Conservation (phyloP, 2,888 invertebrate genomes). For the Cheilosia vulpina region DNA sequence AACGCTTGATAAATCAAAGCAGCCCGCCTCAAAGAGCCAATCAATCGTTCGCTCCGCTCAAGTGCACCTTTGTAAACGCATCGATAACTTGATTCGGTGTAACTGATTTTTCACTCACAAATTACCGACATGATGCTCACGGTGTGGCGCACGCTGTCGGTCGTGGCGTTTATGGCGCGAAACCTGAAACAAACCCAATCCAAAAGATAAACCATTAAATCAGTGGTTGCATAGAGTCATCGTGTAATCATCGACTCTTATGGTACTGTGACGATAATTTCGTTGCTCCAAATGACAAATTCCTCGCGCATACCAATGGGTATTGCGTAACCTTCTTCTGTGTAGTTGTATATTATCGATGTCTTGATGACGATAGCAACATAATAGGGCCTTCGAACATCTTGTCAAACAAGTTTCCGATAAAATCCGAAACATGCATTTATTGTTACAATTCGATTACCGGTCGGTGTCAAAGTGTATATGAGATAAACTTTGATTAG, state of each 20-base stretch:
- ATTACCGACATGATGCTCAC: conserved; percentile 38
- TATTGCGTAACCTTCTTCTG: conserved; percentile 13
- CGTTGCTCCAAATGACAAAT: conserved; percentile 15
- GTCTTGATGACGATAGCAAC: not conserved
- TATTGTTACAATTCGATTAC: conserved; percentile 8
- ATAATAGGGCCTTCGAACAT: conserved; percentile 5
- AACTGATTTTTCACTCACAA: conserved; percentile 34
- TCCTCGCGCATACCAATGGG: conserved; percentile 24
- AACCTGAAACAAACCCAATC: conserved; percentile 41
- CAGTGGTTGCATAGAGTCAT: conserved; percentile 3
- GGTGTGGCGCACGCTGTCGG: conserved; percentile 7
- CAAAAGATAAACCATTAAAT: conserved; percentile 21
- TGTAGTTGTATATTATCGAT: not conserved
- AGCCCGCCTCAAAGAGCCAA: conserved; percentile 29
- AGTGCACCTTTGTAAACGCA: conserved; percentile 39
- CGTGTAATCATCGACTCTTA: conserved; percentile 40
- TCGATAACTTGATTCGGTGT: conserved; percentile 36
- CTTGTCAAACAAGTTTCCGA: conserved; percentile 42
- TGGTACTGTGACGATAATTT: conserved; percentile 5
- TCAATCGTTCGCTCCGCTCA: conserved; percentile 59
- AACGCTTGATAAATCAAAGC: conserved; percentile 55
- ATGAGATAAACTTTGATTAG: conserved; percentile 39
- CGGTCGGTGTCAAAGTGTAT: not conserved
- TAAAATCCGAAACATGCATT: conserved; percentile 29
- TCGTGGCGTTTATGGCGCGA: conserved; percentile 17